Evolutionary conservation across 2,888 invertebrate species (phyloP).

Genomic region (Ennomos fuscantarius): DNA sequence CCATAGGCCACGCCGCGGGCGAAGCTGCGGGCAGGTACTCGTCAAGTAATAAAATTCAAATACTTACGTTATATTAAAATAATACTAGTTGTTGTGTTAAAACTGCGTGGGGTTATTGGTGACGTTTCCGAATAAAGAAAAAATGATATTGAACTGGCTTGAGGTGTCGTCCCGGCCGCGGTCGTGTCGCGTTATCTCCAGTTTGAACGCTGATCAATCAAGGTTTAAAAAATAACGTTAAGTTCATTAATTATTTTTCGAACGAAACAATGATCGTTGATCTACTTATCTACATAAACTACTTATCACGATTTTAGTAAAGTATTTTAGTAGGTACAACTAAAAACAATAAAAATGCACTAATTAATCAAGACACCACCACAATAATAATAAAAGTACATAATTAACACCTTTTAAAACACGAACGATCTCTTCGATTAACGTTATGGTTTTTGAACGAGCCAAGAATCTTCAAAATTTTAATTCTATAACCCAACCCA

Average conservation of each 20-base stretch:
- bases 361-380: too few relatives aligned
- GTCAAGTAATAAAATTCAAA: too few relatives aligned
- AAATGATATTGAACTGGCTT: constrained; percentile 18
- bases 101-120: constrained; percentile 59
- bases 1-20: too few relatives aligned
- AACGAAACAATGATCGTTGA: constrained; percentile 63
- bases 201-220: constrained; percentile 74
- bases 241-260: constrained; percentile 55
- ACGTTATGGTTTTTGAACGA: constrained; percentile 22
- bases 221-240: constrained; percentile 52
- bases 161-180: constrained; percentile 64
- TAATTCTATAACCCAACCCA: constrained; percentile 18
- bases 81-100: constrained; percentile 55
- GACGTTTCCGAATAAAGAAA: constrained; percentile 53
- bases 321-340: too few relatives aligned
- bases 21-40: too few relatives aligned
- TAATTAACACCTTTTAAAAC: constrained; percentile 17
- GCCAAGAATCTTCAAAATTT: constrained; percentile 22
- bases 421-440: constrained; percentile 12
- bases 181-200: constrained; percentile 71
- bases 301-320: too few relatives aligned
- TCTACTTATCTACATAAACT: background rate
- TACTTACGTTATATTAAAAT: too few relatives aligned
- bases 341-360: too few relatives aligned
- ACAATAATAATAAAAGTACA: background rate